Base-by-base conservation (phyloP, 2,888 invertebrate genomes). In the Ornithoptera priamus region DNA sequence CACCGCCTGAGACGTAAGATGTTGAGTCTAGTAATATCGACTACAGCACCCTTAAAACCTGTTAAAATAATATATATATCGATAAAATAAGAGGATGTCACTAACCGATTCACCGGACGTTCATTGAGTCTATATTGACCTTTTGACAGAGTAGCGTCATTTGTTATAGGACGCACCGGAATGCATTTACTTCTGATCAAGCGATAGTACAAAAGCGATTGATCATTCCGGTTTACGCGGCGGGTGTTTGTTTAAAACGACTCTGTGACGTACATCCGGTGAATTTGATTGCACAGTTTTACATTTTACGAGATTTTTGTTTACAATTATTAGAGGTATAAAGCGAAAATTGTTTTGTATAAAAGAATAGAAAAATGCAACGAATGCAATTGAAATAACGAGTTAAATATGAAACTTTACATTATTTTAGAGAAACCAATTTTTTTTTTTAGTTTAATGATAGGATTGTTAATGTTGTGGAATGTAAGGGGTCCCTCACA, bases 81-180 rank as follows among this genome's bases (percentile, higher is more conserved):
- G 70, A 70, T 36, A 66, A 12, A 61, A 63, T 30, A 70, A 64
- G 22, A 63, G 58, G 36, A 65, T 75, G 71, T 72, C 75, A 74
- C 73, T 74, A 66, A 10, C 18, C 72, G 36, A 64, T 68, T 68
- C 71, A 78, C 79, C 75, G 80, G 81, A 82, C 85, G 78, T 84
- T 84, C 78, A 86, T 85, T 79, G 81, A 74, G 74, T 75, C 74
- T 69, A 76, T 80, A 85, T 83, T 85, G 85, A 83, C 85, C 84
- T 81, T 77, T 78, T 85, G 87, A 89, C 81, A 78, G 81, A 89
- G 85, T 81, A 80, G 74, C 75, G 78, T 81, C 83, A 85, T 88
- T 88, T 84, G 85, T 87, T 82, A 84, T 74, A 61, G 73, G 74
- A 73, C 73, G 75, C 75, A 73, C 72, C 75, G 75, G 73, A 80